Conservation (phyloP, 2,888 invertebrate species). For the Hyles lineata region DNA sequence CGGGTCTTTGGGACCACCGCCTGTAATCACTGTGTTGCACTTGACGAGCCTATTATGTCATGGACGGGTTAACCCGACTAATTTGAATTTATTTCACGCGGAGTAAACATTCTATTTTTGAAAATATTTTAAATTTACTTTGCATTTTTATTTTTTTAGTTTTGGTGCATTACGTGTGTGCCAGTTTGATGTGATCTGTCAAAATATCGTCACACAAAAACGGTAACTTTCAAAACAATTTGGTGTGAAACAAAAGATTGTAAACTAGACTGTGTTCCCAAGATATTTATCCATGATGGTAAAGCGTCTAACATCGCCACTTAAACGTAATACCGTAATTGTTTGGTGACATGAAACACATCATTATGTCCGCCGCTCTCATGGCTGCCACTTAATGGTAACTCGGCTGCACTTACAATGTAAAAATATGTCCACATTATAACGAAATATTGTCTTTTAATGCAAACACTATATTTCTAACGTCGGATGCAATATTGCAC, state of each 20-base stretch:
- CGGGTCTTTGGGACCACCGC: constrained; percentile 49
- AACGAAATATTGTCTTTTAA: background rate
- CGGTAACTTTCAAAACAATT: constrained; percentile 33
- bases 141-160: background rate
- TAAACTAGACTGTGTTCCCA: constrained; percentile 43
- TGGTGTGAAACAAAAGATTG: constrained; percentile 40
- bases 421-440: constrained; percentile 12
- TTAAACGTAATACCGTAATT: constrained; percentile 60
- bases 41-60: constrained; percentile 57
- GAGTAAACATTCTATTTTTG: background rate
- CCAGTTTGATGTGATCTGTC: background rate
- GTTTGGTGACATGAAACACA: constrained; percentile 61
- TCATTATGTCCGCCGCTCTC: constrained; percentile 45
- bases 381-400: constrained; percentile 26
- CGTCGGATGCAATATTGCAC: background rate
- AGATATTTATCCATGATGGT: constrained; percentile 36
- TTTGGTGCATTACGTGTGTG: background rate
- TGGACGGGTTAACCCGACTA: constrained; percentile 39
- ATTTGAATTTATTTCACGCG: constrained; percentile 10
- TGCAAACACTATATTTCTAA: background rate
- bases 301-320: constrained; percentile 49
- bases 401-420: constrained; percentile 19
- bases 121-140: background rate
- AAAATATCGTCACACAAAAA: background rate
- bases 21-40: constrained; percentile 52